phyloP scores from a whole-genome alignment of 23 tunicate genomes.

The Ascidia mentula region DNA sequence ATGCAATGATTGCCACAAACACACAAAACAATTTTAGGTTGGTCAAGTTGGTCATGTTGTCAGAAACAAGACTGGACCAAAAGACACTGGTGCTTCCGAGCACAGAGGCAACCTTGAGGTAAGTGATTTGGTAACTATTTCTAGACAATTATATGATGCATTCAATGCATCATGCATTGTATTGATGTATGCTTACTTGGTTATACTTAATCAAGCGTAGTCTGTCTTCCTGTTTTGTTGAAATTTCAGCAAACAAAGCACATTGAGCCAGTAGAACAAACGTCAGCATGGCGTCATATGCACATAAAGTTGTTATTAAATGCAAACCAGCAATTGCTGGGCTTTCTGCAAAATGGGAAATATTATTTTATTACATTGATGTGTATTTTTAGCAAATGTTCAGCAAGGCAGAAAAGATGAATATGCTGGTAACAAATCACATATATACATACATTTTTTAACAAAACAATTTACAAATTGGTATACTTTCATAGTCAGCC shows the following conservation, averaged over 20 bases:
- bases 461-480: not conserved
- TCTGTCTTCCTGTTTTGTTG: conserved; percentile 61
- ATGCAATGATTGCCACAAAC: conserved; percentile 54
- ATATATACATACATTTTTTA: not conserved
- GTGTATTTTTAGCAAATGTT: not conserved
- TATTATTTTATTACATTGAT: not conserved
- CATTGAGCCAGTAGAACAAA: conserved; percentile 88
- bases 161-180: too few relatives aligned
- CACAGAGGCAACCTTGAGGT: conserved; percentile 42
- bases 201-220: conserved; percentile 74
- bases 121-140: not conserved
- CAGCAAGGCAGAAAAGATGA: not conserved
- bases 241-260: conserved; percentile 87
- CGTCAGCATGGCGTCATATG: conserved; percentile 78
- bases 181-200: conserved; percentile 53
- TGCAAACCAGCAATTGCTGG: conserved; percentile 72
- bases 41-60: conserved; percentile 64
- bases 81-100: conserved; percentile 76
- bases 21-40: conserved; percentile 76
- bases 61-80: conserved; percentile 68
- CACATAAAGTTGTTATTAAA: conserved; percentile 67
- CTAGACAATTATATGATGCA: too few relatives aligned
- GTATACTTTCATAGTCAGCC: conserved; percentile 45
- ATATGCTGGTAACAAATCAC: not conserved
- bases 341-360: not conserved